Evolutionary conservation across 2,797 vertebrate genomes (phyloP).

Genomic region (Kryptolebias ocellatus): DNA sequence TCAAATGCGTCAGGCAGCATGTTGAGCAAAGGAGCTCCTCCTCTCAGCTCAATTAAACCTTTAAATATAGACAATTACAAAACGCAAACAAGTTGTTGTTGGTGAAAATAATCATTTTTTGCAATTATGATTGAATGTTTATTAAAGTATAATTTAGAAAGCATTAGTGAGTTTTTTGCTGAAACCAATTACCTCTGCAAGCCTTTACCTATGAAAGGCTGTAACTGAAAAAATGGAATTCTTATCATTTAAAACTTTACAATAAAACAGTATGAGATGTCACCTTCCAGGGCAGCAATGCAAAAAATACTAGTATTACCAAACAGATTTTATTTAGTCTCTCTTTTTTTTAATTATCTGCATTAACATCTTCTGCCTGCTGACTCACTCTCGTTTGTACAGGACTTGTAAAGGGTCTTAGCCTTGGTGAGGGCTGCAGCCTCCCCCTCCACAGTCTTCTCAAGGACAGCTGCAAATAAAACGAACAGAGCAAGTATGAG

Average conservation of each 20-base stretch:
- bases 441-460: conserved; percentile 74
- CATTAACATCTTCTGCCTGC: conserved; percentile 4
- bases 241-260: not conserved
- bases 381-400: conserved; percentile 93
- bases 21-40: conserved; percentile 85
- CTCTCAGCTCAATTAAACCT: conserved; percentile 89
- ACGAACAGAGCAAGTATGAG: conserved; percentile 34
- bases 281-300: conserved; percentile 9
- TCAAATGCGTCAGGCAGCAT: conserved; percentile 86
- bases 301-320: not conserved
- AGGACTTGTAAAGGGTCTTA: conserved; percentile 93
- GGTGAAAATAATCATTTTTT: conserved; percentile 9
- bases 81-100: not conserved
- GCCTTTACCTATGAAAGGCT: not conserved
- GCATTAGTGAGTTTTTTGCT: not conserved
- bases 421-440: conserved; percentile 89
- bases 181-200: not conserved
- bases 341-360: not conserved
- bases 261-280: not conserved
- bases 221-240: not conserved
- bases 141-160: not conserved
- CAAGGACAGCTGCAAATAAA: conserved; percentile 78
- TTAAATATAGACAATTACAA: conserved; percentile 14
- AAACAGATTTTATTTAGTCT: not conserved
- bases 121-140: not conserved